Conservation (phyloP, 2,888 invertebrate genomes). For the Mythimna ferrago region DNA sequence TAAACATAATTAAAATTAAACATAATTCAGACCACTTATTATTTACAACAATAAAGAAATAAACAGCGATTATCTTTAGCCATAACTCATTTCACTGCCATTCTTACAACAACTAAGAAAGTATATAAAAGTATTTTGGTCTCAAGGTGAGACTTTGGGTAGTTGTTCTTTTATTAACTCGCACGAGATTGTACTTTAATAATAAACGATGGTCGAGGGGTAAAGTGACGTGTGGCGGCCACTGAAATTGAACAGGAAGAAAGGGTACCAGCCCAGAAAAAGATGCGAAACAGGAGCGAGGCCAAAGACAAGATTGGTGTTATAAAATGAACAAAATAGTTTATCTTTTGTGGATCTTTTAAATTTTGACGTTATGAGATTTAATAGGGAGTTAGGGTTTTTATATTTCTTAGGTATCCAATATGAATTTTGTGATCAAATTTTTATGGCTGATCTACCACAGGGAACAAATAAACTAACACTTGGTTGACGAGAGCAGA, state of each 20-base stretch:
- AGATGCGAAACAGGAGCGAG: no score
- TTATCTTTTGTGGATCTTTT: no score
- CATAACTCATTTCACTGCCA: conserved; percentile 24
- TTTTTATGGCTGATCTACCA: no score
- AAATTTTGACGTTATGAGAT: no score
- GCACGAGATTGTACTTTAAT: conserved; percentile 32
- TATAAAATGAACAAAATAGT: no score
- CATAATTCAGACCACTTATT: background rate
- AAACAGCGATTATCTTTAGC: conserved; percentile 12
- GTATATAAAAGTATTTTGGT: conserved; percentile 36
- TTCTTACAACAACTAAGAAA: conserved; percentile 18
- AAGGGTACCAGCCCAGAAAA: background rate
- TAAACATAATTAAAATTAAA: no score
- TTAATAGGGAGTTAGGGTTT: no score
- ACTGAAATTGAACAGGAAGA: background rate
- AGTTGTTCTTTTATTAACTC: conserved; percentile 46
- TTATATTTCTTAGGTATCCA: no score
- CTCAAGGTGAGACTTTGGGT: conserved; percentile 56
- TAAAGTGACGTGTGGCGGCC: background rate
- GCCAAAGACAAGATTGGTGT: no score
- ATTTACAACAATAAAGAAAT: conserved; percentile 18
- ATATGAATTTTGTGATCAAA: no score
- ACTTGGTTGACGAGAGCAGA: no score
- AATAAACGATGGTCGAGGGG: conserved; percentile 42
- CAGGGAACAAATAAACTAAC: no score